A percentile compares a stretch with the other conserved stretches of the same genome.
These are phyloP conservation scores for Sisor rabdophorus DNA, from an alignment of 2,113 vertebrate genomes.

Conservation along the genomic window DNA sequence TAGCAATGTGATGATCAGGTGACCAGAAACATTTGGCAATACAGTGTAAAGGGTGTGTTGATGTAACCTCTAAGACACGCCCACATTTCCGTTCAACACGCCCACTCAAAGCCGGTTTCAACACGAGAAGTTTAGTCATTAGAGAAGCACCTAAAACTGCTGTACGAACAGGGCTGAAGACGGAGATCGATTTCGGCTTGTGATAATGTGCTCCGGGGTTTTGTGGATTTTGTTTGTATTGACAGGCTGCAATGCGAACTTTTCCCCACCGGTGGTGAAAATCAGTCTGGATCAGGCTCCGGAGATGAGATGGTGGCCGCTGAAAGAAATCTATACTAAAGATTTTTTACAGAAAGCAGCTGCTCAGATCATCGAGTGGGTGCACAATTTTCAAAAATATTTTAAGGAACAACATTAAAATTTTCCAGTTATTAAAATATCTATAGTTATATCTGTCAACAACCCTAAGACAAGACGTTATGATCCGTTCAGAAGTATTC, in stretches of 20 bases:
- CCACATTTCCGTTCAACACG: not conserved
- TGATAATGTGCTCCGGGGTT: slow-evolving; percentile 17
- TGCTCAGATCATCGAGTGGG: slow-evolving; percentile 69
- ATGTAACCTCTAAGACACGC: not conserved
- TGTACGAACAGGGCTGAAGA: not conserved
- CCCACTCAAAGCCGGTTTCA: no score
- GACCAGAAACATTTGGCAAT: no score
- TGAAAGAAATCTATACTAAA: slow-evolving; percentile 52
- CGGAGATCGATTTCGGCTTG: not conserved
- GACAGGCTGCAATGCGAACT: not conserved
- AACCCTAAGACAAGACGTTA: no score
- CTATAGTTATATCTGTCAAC: no score
- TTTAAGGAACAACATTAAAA: no score
- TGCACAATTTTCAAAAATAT: slow-evolving; percentile 26
- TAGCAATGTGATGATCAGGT: no score
- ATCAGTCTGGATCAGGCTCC: slow-evolving; percentile 65
- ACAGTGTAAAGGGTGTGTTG: not conserved
- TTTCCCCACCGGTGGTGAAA: slow-evolving; percentile 58
- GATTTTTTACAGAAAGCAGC: slow-evolving; percentile 58
- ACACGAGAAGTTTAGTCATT: not conserved
- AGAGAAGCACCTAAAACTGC: not conserved
- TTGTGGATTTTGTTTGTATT: slow-evolving; percentile 5
- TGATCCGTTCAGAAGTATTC: no score
- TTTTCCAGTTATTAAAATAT: no score
- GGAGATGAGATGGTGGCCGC: slow-evolving; percentile 60